Evolutionary conservation across 2,113 vertebrate genomes (phyloP), one percentile per base, ranked within the genome.

Genomic region (Hippocampus zosterae): DNA sequence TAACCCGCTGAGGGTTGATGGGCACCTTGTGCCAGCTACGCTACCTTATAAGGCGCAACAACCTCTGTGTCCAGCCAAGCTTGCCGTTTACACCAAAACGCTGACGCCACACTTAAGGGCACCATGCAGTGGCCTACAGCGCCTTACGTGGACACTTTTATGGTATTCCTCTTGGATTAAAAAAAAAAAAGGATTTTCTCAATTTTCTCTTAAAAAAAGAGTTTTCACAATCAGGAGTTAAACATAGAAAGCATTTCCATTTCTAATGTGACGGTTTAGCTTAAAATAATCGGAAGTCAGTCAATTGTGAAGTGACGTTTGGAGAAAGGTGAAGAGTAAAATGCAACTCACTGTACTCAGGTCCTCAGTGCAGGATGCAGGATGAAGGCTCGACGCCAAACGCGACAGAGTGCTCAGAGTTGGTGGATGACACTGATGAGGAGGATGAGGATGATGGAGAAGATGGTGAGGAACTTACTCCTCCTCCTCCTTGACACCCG

Each of bases 21-120:
- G 83, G 91, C 92, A 90, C 89, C 92, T 76, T 59, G 71, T 48
- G 29, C 69, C 55, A 70, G 16, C 16, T 27, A 16, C 27, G 65
- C 80, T 78, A 57, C 95, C 95, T 95, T 96, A 93, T 96, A 96
- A 93, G 94, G 95, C 91, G 92, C 86, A 15, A 2, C 15, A n/a
- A 73, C 77, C 73, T 65, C 25, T 55, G 80, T 89, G 91, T 88
- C 90, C 91, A 90, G 88, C 87, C 79, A 82, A 85, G 86, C 86
- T 71, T 78, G 79, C 8, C 29, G 52, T 90, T 88, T 85, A 88
- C 78, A 84, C 89, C 86, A 87, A 84, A 89, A 88, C 46, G 75
- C 65, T 73, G 79, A 78, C 76, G 60, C 71, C 71, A 74, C 76
- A 69, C 67, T 16, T 52, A 27, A 73, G 69, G 59, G 68, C 72